Conservation (phyloP, 2,888 invertebrate species). For the Cosmorhoe ocellata region DNA sequence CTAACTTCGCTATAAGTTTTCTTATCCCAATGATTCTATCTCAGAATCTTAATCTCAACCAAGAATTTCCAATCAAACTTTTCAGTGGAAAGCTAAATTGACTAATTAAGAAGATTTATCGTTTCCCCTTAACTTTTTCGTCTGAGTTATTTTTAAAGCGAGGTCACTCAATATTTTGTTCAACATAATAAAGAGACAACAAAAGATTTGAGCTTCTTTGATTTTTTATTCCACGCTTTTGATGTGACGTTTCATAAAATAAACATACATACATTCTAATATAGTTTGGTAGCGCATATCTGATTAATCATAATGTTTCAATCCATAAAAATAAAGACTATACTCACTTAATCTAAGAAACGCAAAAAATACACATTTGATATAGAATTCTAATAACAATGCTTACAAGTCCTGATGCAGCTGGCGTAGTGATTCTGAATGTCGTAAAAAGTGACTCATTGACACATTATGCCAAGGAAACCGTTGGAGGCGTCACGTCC, state of each 20-base stretch:
- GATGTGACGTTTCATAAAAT: constrained; percentile 53
- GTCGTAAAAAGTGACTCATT: constrained; percentile 33
- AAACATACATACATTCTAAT: constrained; percentile 13
- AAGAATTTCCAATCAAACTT: constrained; percentile 67
- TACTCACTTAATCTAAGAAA: no score
- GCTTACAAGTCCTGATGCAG: constrained; percentile 18
- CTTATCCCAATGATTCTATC: constrained; percentile 28
- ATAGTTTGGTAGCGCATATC: constrained; percentile 9
- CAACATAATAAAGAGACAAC: constrained; percentile 48
- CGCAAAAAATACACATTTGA: no score
- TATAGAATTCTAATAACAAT: constrained; percentile 10
- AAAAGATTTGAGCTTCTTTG: constrained; percentile 51
- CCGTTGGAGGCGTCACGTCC: constrained; percentile 52
- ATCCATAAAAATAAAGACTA: no score
- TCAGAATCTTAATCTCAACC: constrained; percentile 53
- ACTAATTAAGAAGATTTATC: constrained; percentile 77
- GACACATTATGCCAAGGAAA: constrained; percentile 52
- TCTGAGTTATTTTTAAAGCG: constrained; percentile 59
- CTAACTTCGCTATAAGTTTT: constrained; percentile 17
- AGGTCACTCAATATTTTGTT: constrained; percentile 66
- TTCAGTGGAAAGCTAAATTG: constrained; percentile 67
- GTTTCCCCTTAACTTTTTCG: constrained; percentile 66
- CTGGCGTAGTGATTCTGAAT: constrained; percentile 19
- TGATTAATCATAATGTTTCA: no score
- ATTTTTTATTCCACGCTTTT: constrained; percentile 49